Evolutionary conservation across 2,888 invertebrate genomes (phyloP), one percentile per base, ranked within the genome.

Genomic region (Microplitis manilae): DNA sequence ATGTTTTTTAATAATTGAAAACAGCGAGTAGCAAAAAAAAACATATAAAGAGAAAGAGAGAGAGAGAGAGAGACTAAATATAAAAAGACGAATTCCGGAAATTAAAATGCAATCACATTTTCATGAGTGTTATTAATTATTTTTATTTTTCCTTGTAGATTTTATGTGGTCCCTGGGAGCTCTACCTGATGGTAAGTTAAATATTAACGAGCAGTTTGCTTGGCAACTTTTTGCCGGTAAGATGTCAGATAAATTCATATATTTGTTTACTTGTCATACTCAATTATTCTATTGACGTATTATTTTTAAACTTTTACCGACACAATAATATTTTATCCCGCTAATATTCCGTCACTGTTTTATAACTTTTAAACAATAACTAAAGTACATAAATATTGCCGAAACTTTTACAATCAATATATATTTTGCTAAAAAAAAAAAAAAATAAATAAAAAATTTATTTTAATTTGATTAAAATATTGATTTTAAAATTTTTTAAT

Each of bases 81-180:
- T 50, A 30, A 73, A 65, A 73, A 61, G 8, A 20, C n/a, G 64
- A 68, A 67, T 59, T 50, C 67, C 73, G 40, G 50, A 73, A 67
- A 73, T 41, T 60, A 59, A 59, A 64, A 41, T 73, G 8, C 75
- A 68, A 68, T 70, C 15, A 9, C 59, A 75, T 59, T 64, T 71
- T 71, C 40, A 17, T 76, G 40, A 73, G 50, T 13, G 79, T 81
- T 84, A 87, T 85, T 89, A 89, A 89, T 88, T 83, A 80, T 84
- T 76, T 86, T 81, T 88, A 82, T 90, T 90, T 90, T 92, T 92
- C 92, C 93, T 93, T 95, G 93, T 95, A 97, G 97, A 97, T 96
- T 97, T 97, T 95, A 97, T 97, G 96, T 97, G 97, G 97, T 97
- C 97, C 92, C 95, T 97, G 95, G 97, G 97, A 94, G 96, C 96